These are phyloP conservation scores for Aphidius colemani DNA, from an alignment of 2,888 invertebrate species.

Conservation along the genomic window DNA sequence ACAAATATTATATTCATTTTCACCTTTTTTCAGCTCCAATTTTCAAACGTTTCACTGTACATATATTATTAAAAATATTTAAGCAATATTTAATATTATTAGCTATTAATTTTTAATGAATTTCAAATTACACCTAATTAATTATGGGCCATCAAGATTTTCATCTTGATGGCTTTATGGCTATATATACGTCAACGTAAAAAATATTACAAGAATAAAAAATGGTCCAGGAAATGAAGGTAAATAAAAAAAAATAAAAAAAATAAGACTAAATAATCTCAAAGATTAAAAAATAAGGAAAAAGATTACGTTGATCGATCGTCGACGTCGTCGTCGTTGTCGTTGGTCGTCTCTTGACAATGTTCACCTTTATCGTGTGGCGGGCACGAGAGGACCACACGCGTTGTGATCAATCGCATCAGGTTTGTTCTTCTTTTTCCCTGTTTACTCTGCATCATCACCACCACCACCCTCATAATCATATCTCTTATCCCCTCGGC, in stretches of 20 bases:
- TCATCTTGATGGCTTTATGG: no score
- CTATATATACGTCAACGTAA: no score
- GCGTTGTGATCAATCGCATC: conserved; percentile 42
- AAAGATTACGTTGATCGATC: conserved; percentile 44
- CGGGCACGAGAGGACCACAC: conserved; percentile 49
- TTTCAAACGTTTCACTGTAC: no score
- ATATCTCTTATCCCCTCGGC: not conserved
- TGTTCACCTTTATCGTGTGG: conserved; percentile 42
- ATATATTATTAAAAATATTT: no score
- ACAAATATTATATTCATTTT: no score
- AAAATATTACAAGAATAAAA: no score
- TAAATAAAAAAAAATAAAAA: conserved; percentile 6
- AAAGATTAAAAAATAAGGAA: conserved; percentile 7
- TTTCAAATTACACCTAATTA: no score
- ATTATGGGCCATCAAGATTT: no score
- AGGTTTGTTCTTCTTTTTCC: conserved; percentile 33
- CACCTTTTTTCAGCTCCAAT: no score
- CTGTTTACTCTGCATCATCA: conserved; percentile 27
- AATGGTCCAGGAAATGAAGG: not conserved
- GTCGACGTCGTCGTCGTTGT: conserved; percentile 33
- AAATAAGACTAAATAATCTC: conserved; percentile 14
- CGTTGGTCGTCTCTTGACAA: conserved; percentile 13
- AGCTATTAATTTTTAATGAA: no score
- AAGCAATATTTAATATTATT: no score
- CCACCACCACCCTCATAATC: not conserved